A percentile compares a stretch with the other conserved stretches of the same genome.
These are phyloP conservation scores for Pluvialis apricaria DNA, from an alignment of 2,113 vertebrate genomes.

Conservation along the genomic window DNA sequence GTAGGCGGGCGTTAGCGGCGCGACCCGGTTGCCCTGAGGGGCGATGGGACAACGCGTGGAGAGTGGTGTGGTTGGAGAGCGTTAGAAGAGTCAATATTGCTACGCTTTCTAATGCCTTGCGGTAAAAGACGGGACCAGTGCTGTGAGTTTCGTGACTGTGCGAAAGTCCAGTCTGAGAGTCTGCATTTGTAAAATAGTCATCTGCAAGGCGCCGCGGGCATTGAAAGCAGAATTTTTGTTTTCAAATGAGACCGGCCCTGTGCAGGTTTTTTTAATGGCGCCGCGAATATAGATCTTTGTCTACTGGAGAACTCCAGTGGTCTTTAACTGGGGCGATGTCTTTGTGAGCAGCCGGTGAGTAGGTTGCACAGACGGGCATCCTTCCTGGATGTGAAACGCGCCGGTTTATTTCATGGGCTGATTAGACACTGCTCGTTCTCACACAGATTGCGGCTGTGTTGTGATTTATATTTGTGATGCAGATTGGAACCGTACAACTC, in stretches of 20 bases:
- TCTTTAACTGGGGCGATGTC: neutral
- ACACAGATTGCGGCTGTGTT: neutral
- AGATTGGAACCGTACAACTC: neutral
- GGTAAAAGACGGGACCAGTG: too few species aligned
- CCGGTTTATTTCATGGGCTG: neutral
- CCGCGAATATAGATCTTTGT: neutral
- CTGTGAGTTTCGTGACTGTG: neutral
- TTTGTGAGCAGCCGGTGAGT: slow-evolving; percentile 48
- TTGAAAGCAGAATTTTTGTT: neutral
- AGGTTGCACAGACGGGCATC: neutral
- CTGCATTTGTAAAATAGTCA: neutral
- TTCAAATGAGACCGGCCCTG: rapidly evolving
- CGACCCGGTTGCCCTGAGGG: rapidly evolving
- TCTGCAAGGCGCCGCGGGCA: neutral
- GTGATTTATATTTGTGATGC: neutral
- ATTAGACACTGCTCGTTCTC: neutral
- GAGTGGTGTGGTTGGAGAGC: neutral
- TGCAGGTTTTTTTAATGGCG: rapidly evolving
- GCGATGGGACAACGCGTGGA: rapidly evolving
- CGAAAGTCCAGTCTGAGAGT: neutral
- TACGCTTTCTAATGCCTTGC: neutral
- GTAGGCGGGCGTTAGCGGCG: neutral
- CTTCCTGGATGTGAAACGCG: neutral
- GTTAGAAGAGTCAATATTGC: too few species aligned
- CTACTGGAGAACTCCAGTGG: neutral